A percentile compares a stretch with the other conserved stretches of the same genome.
phyloP scores from a whole-genome alignment of 2,113 vertebrate genomes.

The Melanerpes aurifrons region DNA sequence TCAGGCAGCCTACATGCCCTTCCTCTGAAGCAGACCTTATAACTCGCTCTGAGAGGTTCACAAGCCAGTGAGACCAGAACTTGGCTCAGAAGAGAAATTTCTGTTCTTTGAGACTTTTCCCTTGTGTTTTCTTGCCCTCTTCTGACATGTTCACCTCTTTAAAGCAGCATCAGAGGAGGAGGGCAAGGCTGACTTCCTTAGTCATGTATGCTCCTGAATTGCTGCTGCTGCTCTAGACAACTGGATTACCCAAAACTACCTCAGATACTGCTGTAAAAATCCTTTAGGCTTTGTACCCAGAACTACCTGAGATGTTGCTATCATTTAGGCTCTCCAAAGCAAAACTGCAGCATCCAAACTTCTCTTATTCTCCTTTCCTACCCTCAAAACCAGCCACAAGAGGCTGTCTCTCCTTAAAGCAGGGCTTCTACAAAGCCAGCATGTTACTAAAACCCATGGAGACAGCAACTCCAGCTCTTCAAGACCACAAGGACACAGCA shows the following conservation, averaged over 20 bases:
- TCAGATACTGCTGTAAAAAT: background rate
- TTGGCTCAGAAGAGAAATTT: background rate
- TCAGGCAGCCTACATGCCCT: background rate
- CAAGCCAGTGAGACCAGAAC: background rate
- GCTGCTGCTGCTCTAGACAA: background rate
- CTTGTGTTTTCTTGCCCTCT: background rate
- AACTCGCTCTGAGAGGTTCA: background rate
- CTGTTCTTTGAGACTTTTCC: background rate
- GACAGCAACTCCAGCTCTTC: background rate
- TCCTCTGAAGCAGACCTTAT: background rate
- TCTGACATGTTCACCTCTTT: background rate
- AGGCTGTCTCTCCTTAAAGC: background rate
- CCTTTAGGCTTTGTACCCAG: too few relatives aligned
- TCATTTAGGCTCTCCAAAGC: background rate
- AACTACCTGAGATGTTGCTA: too few relatives aligned
- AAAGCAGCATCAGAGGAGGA: background rate
- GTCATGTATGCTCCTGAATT: background rate
- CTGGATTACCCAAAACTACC: background rate
- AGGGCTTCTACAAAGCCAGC: background rate
- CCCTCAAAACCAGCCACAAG: background rate
- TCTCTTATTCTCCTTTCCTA: background rate
- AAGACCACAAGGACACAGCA: background rate
- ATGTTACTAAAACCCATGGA: accelerated
- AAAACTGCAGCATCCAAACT: background rate
- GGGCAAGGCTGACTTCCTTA: background rate